A percentile compares a stretch with the other conserved stretches of the same genome.
Conservation (phyloP, 2,888 invertebrate genomes). For the Beris morrisii region DNA sequence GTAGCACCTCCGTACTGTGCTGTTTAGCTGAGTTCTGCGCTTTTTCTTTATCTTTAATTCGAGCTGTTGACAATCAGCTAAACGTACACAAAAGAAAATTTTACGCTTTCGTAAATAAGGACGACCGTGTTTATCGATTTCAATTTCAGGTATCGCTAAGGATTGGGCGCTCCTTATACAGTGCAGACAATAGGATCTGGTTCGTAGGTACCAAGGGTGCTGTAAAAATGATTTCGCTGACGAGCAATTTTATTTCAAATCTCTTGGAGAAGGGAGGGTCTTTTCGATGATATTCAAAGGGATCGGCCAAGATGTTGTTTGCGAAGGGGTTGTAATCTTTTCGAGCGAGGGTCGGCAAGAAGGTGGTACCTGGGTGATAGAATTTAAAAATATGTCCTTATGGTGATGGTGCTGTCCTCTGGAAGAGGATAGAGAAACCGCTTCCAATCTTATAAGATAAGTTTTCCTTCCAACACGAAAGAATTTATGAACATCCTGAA, state of each 20-base stretch:
- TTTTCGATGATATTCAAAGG: background rate
- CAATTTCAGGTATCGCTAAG: background rate
- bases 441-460: constrained; percentile 14
- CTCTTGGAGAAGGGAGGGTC: constrained; percentile 1
- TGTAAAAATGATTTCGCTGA: constrained; percentile 40
- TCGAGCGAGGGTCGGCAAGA: background rate
- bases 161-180: constrained; percentile 9
- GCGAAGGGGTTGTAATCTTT: constrained; percentile 18
- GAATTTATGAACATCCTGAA: too few species aligned
- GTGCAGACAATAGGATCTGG: constrained; percentile 18
- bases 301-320: constrained; percentile 4
- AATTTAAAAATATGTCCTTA: constrained; percentile 5
- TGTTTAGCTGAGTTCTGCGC: too few species aligned
- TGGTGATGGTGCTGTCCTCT: constrained; percentile 26
- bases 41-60: too few species aligned
- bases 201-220: constrained; percentile 34
- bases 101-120: constrained; percentile 9
- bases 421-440: background rate
- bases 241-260: constrained; percentile 27
- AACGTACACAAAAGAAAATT: constrained; percentile 4
- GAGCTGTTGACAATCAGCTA: constrained; percentile 9
- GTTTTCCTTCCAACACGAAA: too few species aligned
- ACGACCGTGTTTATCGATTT: constrained; percentile 20
- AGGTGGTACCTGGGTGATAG: background rate
- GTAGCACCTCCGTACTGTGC: too few species aligned